Evolutionary conservation across 2,113 vertebrate species (phyloP).

Genomic region (Daboia siamensis): DNA sequence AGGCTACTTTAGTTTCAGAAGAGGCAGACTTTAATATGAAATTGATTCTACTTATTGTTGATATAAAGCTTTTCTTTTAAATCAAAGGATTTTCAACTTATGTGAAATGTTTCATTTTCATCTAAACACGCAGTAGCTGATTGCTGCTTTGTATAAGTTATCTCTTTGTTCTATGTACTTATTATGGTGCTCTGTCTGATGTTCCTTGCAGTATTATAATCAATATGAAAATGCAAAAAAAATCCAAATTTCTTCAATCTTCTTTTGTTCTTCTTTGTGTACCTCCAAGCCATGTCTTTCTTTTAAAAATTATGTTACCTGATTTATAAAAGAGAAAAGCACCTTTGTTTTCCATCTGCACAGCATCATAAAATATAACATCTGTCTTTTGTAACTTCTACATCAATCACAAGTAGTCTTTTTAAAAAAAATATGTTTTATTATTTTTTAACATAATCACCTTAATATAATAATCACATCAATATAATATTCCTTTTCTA

Average conservation of each 20-base stretch:
- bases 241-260: neutral
- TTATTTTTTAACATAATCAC: too few relatives aligned
- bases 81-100: constrained; percentile 50
- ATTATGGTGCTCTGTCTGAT: neutral
- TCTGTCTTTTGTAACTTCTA: neutral
- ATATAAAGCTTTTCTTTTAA: constrained; percentile 53
- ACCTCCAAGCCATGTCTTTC: neutral
- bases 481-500: too few relatives aligned
- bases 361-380: neutral
- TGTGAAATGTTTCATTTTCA: constrained; percentile 44
- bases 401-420: neutral
- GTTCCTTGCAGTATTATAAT: neutral
- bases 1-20: neutral
- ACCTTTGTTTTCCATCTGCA: neutral
- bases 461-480: too few relatives aligned
- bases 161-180: constrained; percentile 31
- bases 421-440: too few relatives aligned
- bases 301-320: neutral
- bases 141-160: constrained; percentile 35
- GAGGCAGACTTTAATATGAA: neutral
- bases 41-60: constrained; percentile 36
- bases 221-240: constrained; percentile 2
- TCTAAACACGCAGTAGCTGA: constrained; percentile 23
- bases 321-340: neutral
- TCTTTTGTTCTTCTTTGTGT: constrained; percentile 2